Percentiles rank a stretch among this genome's conserved stretches.
These are phyloP conservation scores for Coelopa frigida DNA, from an alignment of 1,140 invertebrate genomes.

Conservation along the genomic window DNA sequence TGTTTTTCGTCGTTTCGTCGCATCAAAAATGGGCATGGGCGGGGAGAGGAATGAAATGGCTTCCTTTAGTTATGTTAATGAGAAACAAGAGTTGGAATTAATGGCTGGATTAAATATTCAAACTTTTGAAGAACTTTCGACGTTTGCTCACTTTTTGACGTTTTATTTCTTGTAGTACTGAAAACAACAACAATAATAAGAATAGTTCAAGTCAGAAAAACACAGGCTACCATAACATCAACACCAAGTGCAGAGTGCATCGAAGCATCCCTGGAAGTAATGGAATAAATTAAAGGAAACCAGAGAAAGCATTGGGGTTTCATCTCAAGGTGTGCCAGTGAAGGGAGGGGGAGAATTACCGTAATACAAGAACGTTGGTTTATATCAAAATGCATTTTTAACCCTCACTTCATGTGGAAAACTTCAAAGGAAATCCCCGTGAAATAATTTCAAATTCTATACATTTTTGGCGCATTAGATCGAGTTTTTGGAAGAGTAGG, in stretches of 20 bases:
- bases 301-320: slow-evolving; percentile 2
- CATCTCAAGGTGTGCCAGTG: not conserved
- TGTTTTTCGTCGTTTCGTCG: no score
- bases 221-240: slow-evolving; percentile 1
- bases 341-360: slow-evolving; percentile 6
- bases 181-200: slow-evolving; percentile 5
- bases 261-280: no score
- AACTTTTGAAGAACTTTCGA: not conserved
- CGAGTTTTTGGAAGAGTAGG: no score
- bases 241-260: slow-evolving; percentile 5
- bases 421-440: no score
- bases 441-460: no score
- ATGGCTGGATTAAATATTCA: slow-evolving; percentile 1
- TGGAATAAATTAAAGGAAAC: no score
- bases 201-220: not conserved
- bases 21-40: no score
- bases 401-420: no score
- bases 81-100: not conserved
- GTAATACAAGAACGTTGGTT: no score
- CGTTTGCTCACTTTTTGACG: not conserved
- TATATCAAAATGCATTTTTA: no score
- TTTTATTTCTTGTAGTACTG: not conserved
- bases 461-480: no score
- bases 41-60: not conserved
- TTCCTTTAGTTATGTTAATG: not conserved